These are phyloP conservation scores for Macaria liturata DNA, from an alignment of 2,888 invertebrate genomes.

Conservation along the genomic window DNA sequence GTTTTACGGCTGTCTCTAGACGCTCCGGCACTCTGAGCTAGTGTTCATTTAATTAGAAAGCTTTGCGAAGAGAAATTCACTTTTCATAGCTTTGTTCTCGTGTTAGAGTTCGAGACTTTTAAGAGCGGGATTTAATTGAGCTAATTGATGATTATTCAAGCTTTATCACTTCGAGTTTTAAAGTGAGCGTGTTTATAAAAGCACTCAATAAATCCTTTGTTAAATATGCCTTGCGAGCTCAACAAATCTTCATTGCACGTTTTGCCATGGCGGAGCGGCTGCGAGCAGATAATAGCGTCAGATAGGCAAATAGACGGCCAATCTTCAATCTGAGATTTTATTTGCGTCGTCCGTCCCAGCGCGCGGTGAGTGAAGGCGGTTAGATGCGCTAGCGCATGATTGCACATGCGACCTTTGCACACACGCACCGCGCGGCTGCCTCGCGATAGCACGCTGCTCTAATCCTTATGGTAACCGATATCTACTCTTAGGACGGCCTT, in stretches of 20 bases:
- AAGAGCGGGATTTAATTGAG: neutral
- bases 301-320: constrained; percentile 31
- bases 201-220: constrained; percentile 1
- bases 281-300: constrained; percentile 18
- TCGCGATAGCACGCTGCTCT: constrained; percentile 49
- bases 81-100: constrained; percentile 8
- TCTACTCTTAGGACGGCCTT: constrained; percentile 47
- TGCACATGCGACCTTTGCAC: constrained; percentile 61
- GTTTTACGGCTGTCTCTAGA: constrained; percentile 25
- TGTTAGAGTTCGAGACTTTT: constrained; percentile 2
- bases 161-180: no score
- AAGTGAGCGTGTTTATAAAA: no score
- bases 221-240: constrained; percentile 3
- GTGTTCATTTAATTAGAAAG: constrained; percentile 18
- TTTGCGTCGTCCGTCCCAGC: constrained; percentile 37
- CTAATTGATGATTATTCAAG: neutral
- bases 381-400: constrained; percentile 43
- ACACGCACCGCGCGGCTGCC: constrained; percentile 47
- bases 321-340: constrained; percentile 38
- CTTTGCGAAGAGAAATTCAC: constrained; percentile 6
- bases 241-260: constrained; percentile 15
- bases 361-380: constrained; percentile 43
- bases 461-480: constrained; percentile 57
- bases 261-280: constrained; percentile 11
- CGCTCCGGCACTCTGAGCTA: constrained; percentile 7